Base-by-base conservation (phyloP, 1,140 invertebrate genomes). In the Doryteuthis pealeii region DNA sequence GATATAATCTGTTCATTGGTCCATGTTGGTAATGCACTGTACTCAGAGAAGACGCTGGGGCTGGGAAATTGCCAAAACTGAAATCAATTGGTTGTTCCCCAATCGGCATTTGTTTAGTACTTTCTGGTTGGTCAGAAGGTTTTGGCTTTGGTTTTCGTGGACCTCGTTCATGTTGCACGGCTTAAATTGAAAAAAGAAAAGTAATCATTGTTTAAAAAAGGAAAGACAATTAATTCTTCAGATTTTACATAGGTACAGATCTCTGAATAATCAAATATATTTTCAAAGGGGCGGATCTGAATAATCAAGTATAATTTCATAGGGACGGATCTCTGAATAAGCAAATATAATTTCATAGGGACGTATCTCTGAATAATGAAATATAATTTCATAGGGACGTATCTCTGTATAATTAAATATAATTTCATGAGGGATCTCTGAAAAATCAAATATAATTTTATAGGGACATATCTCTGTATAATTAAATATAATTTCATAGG, bases 141-240 rank as follows among this genome's bases (percentile, higher is more conserved):
- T 87, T 87, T 12, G 84, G 78, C 75, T 90, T 90, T 15, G 90
- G 88, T 81, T 91, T 91, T 26, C 91, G 77, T 12, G 91, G 91
- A 33, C 91, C 91, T 74, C 91, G 78, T 80, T 91, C 91, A 82
- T 91, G 91, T 82, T 91, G 91, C 18, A 91, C 91, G 72, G 91
- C 91, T 91, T 79, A 32, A 31, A 76, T 45, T n/a, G 10, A 62
- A 40, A 22, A 72, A 65, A 69, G 66, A 72, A 65, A 22, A 1
- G 28, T n/a, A 26, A 40, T 68, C n/a, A 26, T 45, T 45, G 18
- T 26, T 30, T 70, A 32, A 32, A 70, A 70, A 2, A 40, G n/a
- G n/a, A n/a, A n/a, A n/a, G n/a, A n/a, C n/a, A n/a, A n/a, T n/a
- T n/a, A n/a, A n/a, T n/a, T n/a, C n/a, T n/a, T n/a, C 18, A n/a